phyloP scores from a whole-genome alignment of 2,888 invertebrate genomes.

The Epinotia demarniana region DNA sequence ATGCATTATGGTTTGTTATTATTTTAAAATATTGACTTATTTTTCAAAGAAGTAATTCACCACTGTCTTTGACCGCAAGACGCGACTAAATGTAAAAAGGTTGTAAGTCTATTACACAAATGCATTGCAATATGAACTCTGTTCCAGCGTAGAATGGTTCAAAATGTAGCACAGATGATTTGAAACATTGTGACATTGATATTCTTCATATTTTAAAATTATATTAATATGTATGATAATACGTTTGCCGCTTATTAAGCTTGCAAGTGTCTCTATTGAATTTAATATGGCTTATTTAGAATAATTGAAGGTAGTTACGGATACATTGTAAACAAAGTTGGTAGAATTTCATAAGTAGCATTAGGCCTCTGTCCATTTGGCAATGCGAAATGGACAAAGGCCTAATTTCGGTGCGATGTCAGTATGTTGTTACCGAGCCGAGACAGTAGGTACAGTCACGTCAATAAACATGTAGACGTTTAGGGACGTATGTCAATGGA shows the following conservation, averaged over 20 bases:
- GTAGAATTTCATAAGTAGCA: neutral
- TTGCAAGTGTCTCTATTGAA: constrained; percentile 40
- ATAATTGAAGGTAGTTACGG: constrained; percentile 14
- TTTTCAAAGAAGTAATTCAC: constrained; percentile 63
- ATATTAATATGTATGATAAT: constrained; percentile 53
- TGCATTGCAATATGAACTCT: constrained; percentile 1
- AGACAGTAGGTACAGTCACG: too few relatives aligned
- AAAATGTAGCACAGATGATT: neutral
- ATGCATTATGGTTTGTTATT: constrained; percentile 47
- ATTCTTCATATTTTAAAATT: constrained; percentile 57
- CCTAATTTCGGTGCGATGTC: too few relatives aligned
- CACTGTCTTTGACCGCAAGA: constrained; percentile 62
- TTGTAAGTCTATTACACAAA: neutral
- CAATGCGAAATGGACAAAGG: too few relatives aligned
- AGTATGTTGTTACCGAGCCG: too few relatives aligned
- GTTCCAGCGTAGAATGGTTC: neutral
- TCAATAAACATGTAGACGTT: too few relatives aligned
- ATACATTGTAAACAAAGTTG: constrained; percentile 5
- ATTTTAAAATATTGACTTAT: constrained; percentile 53
- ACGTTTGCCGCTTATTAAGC: constrained; percentile 41
- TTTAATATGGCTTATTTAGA: constrained; percentile 31
- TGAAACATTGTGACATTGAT: constrained; percentile 49
- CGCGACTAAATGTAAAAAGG: constrained; percentile 17
- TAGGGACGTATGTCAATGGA: too few relatives aligned
- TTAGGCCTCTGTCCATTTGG: too few relatives aligned